Percentiles rank a stretch among this genome's conserved stretches.
Conservation (phyloP, 2,888 invertebrate species). For the Neoscelio sp. region DNA sequence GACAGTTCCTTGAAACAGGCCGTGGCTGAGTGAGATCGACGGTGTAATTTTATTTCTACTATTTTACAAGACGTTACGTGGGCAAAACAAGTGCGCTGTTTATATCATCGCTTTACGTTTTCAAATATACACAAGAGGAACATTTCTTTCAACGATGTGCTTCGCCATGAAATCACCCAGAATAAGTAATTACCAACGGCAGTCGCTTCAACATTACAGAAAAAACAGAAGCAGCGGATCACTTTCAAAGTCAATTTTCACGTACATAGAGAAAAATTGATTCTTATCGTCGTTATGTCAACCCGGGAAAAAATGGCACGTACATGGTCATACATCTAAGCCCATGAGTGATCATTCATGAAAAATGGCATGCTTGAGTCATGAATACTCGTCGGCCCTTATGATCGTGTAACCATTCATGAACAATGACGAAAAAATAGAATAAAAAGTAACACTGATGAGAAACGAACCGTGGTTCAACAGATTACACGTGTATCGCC, state of each 20-base stretch:
- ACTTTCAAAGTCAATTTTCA: conserved; percentile 8
- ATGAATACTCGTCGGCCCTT: too few species aligned
- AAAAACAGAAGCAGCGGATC: not conserved
- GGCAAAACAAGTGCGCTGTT: conserved; percentile 57
- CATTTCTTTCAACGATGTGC: conserved; percentile 33
- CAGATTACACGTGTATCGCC: too few species aligned
- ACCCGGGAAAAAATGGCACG: too few species aligned
- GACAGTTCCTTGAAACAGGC: conserved; percentile 61
- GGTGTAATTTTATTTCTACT: conserved; percentile 53
- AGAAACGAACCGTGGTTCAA: too few species aligned
- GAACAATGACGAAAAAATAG: too few species aligned
- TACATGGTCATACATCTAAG: too few species aligned
- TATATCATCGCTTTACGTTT: conserved; percentile 40
- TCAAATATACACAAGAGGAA: conserved; percentile 47
- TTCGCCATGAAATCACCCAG: conserved; percentile 31
- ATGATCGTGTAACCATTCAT: too few species aligned
- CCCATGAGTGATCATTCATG: too few species aligned
- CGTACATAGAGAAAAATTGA: too few species aligned
- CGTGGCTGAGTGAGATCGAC: conserved; percentile 66
- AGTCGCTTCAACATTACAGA: conserved; percentile 16
- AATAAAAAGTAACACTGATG: too few species aligned
- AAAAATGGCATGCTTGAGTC: too few species aligned
- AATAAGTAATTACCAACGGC: conserved; percentile 15
- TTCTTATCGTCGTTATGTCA: not conserved
- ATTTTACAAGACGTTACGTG: conserved; percentile 63